Evolutionary conservation across 1,140 invertebrate genomes (phyloP), one percentile per base, ranked within the genome.

Genomic region (Rhyzopertha dominica): DNA sequence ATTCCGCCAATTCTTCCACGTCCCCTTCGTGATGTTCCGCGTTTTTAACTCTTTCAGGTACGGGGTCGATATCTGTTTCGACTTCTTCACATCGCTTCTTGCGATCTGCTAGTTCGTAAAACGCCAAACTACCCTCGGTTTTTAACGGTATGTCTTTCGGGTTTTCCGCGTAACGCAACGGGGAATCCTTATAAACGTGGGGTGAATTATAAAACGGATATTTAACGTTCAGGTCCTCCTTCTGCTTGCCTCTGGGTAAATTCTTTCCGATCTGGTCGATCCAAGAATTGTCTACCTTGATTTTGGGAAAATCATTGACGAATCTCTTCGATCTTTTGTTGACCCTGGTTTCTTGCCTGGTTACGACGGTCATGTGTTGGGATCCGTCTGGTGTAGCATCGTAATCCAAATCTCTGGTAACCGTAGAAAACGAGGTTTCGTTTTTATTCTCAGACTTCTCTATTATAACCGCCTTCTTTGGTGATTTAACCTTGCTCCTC

Each of bases 141-240:
- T 80, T 80, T 47, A 59, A 65, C 0, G 78, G 79, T 36, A 78
- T 73, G 14, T 70, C 62, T 47, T 69, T 61, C 0, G 76, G 56
- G 66, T 78, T 73, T 63, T 76, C 73, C 2, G 77, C 74, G 51
- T 81, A 81, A 26, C 74, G 58, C 16, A 80, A 47, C 1, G 78
- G 75, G 4, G 78, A 80, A 62, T 78, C 53, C 60, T 68, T 67
- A 39, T 69, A 61, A 4, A 76, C 10, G 24, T 45, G 34, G 19
- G n/a, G 10, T 43, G 13, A 40, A 42, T 59, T 39, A 29, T 64
- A 64, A 43, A 61, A 64, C 3, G 62, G 62, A 51, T 58, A 64
- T 45, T 59, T 59, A 9, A 29, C 17, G n/a, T n/a, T n/a, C n/a
- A n/a, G n/a, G n/a, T n/a, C 32, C 42, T 25, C 39, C 17, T 32